Evolutionary conservation across 1,140 invertebrate genomes (phyloP).

Genomic region (Chionoecetes opilio): DNA sequence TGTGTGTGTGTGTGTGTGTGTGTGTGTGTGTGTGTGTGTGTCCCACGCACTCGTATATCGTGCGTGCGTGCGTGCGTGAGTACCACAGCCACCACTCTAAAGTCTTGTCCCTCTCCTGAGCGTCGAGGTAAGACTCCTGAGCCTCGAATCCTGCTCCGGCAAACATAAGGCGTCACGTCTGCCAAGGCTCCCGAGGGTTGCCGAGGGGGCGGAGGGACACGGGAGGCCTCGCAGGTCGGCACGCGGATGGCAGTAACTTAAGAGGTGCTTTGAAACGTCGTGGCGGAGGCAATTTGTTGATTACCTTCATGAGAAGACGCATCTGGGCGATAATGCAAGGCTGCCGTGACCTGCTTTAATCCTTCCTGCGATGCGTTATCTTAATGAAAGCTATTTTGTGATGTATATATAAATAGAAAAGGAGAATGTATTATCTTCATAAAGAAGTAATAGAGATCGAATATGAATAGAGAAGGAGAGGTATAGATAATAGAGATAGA

Average conservation of each 20-base stretch:
- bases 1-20: conserved; percentile 27
- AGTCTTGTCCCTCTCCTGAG: neutral
- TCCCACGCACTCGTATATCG: neutral
- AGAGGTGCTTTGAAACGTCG: neutral
- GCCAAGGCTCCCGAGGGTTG: neutral
- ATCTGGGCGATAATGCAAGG: no score
- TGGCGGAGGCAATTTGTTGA: neutral
- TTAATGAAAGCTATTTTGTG: no score
- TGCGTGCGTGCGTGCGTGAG: neutral
- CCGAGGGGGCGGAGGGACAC: neutral
- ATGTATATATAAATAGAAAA: no score
- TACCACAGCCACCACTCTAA: neutral
- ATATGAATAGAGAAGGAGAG: no score
- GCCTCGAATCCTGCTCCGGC: neutral
- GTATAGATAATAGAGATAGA: no score
- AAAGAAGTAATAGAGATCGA: no score
- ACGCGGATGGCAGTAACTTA: neutral
- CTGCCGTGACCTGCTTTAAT: no score
- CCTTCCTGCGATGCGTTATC: no score
- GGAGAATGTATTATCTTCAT: no score
- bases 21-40: conserved; percentile 7
- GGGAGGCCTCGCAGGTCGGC: neutral
- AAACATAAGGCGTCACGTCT: neutral
- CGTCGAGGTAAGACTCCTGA: neutral
- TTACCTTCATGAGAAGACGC: no score